A percentile compares a stretch with the other conserved stretches of the same genome.
Evolutionary conservation across 2,797 vertebrate species (phyloP).

Genomic region (Margarornis squamiger): DNA sequence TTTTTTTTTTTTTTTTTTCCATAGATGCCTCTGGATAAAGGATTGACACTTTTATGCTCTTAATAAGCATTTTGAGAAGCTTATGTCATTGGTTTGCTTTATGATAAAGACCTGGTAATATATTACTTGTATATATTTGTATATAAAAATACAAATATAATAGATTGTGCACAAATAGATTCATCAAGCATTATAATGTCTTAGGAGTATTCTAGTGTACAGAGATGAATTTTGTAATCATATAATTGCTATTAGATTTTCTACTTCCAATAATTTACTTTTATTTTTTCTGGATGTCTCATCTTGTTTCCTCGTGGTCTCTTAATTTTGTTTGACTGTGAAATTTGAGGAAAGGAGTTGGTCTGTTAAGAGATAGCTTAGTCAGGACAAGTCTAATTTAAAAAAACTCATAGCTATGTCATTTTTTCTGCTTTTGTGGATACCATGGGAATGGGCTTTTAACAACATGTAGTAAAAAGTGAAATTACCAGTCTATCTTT

Average conservation of each 20-base stretch:
- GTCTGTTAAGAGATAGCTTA: conserved; percentile 3
- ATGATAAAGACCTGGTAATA: neutral
- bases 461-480: neutral
- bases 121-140: neutral
- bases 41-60: neutral
- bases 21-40: neutral
- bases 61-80: neutral
- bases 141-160: neutral
- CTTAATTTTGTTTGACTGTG: neutral
- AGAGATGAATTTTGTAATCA: neutral
- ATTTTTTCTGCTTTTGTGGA: neutral
- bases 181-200: neutral
- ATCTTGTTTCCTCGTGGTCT: conserved; percentile 18
- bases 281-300: conserved; percentile 33
- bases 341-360: neutral
- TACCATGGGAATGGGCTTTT: neutral
- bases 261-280: neutral
- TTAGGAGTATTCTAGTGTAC: neutral
- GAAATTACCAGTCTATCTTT: neutral
- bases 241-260: neutral
- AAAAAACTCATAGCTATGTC: neutral
- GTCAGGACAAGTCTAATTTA: neutral
- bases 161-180: neutral
- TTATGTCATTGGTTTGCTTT: neutral
- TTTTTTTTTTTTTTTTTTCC: neutral